Evolutionary conservation across 2,797 vertebrate genomes (phyloP).

Genomic region (Crocidura indochinensis): DNA sequence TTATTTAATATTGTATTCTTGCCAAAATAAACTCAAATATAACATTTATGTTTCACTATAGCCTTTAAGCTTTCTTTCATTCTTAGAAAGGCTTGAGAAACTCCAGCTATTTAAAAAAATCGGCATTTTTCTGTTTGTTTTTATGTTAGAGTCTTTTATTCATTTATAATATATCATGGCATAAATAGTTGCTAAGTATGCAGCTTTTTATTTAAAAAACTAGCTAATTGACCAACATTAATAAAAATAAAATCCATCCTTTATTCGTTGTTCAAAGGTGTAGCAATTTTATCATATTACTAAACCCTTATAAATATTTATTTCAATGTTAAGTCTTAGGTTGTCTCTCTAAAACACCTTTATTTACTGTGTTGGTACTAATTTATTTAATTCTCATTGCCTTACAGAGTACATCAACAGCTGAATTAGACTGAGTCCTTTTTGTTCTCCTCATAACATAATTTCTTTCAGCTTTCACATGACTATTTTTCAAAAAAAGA

Average conservation of each 20-base stretch:
- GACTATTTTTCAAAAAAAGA: constrained; percentile 41
- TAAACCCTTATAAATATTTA: constrained; percentile 65
- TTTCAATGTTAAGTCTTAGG: background rate
- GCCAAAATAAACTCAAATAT: background rate
- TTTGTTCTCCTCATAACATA: background rate
- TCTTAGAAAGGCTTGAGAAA: constrained; percentile 57
- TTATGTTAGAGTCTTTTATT: constrained; percentile 74
- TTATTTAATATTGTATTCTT: constrained; percentile 27
- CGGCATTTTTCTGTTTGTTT: constrained; percentile 71
- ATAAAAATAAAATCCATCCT: constrained; percentile 59
- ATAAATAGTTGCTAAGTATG: constrained; percentile 42
- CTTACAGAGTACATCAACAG: constrained; percentile 47
- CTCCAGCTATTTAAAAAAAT: constrained; percentile 71
- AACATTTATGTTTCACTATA: background rate
- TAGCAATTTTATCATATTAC: constrained; percentile 41
- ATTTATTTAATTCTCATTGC: constrained; percentile 37
- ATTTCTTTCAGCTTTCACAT: background rate
- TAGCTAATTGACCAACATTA: constrained; percentile 23
- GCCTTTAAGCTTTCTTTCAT: constrained; percentile 43
- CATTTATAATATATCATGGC: constrained; percentile 78
- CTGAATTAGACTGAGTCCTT: background rate
- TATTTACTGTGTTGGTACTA: background rate
- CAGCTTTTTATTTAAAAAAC: constrained; percentile 59
- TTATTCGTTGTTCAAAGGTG: constrained; percentile 64
- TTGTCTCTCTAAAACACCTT: constrained; percentile 1